phyloP scores from a whole-genome alignment of 2,113 vertebrate genomes.

The Mobula birostris region DNA sequence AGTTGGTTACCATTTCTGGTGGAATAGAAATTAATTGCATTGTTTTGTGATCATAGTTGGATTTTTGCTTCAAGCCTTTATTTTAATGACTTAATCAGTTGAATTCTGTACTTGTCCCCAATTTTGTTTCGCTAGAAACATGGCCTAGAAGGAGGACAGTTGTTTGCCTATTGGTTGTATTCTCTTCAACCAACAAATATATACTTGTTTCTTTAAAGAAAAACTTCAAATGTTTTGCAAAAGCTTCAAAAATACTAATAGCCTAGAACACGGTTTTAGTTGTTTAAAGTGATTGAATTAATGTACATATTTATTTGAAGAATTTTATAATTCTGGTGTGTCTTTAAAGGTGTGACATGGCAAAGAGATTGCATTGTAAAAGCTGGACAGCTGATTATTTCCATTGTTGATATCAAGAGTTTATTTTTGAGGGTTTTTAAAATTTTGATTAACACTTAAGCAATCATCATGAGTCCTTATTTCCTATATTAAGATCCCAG shows the following conservation, averaged over 20 bases:
- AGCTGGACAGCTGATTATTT: not conserved
- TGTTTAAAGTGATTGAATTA: not conserved
- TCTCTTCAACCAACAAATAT: not conserved
- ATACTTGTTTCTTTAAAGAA: not conserved
- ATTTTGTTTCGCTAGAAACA: not conserved
- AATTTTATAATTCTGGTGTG: not conserved
- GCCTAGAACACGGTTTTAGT: not conserved
- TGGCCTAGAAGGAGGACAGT: not conserved
- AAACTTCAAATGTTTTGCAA: not conserved
- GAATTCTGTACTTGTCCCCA: constrained; percentile 7
- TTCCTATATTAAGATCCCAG: constrained; percentile 6
- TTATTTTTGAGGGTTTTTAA: not conserved
- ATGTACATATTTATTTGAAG: not conserved
- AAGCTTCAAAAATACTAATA: not conserved
- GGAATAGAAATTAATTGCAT: constrained; percentile 30
- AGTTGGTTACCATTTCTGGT: not conserved
- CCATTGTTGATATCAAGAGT: not conserved
- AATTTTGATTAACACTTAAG: not conserved
- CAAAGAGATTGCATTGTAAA: constrained; percentile 6
- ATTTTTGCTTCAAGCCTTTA: not conserved
- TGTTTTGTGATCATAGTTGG: constrained; percentile 30
- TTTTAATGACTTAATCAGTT: constrained; percentile 5
- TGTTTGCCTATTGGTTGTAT: not conserved
- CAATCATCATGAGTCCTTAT: constrained; percentile 33
- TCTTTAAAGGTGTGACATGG: not conserved